Base-by-base conservation (phyloP, 2,888 invertebrate genomes). In the Dascillus cervinus region DNA sequence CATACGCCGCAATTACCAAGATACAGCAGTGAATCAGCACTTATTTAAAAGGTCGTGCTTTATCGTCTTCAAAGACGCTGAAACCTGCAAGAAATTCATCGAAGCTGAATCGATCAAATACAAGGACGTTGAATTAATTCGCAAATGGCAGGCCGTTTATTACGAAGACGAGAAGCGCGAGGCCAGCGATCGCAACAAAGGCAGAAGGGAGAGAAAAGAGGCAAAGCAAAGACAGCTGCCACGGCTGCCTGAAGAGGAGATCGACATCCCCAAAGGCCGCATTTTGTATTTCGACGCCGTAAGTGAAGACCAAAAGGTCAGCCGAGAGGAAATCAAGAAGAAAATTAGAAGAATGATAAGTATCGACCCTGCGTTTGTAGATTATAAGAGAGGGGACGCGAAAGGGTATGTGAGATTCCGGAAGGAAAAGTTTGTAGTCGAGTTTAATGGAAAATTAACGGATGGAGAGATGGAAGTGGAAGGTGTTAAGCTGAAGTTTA, bases 11-110 rank as follows among this genome's bases (percentile, higher is more conserved):
- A 71, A 76, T 32, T 70, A 69, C 41, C 49, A 59, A 28, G 82
- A 84, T 46, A 77, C 75, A 43, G 66, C 71, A 1, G 70, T 73
- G 2, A 80, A 82, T 56, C 70, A 73, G 25, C 70, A 75, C 28
- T 62, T 73, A 37, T 90, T 90, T 58, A 90, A 96, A 67, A 96
- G 96, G 27, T 96, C 96, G 1, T 80, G 94, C 26, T 95, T 94
- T 62, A 78, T 82, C 5, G 83, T 87, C 3, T 97, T 95, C 62
- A 77, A 79, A 49, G 82, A 77, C 14, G 71, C 76, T 30, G 92
- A 91, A 31, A 76, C 78, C 55, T 88, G 90, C 2, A 79, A 86
- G 48, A 79, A 78, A 37, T 89, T 91, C 56, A 60, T 90, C 19
- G 77, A 75, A 11, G 65, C 70, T 11, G 79, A 84, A 44, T 64